Percentiles rank a stretch among this genome's conserved stretches.
Evolutionary conservation across 2,888 invertebrate species (phyloP).

Genomic region (Bimastos eiseni): DNA sequence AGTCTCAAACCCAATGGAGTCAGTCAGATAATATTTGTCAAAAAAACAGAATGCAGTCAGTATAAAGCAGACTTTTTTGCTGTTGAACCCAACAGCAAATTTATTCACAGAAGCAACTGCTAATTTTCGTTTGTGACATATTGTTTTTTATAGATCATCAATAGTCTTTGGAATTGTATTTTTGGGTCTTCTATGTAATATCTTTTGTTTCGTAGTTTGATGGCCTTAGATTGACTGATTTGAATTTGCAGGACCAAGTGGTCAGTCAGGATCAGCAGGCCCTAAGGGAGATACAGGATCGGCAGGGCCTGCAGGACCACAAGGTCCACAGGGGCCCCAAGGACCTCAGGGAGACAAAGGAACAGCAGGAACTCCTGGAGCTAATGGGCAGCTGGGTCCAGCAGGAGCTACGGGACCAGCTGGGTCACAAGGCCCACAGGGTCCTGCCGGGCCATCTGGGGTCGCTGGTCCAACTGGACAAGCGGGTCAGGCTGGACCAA

Average conservation of each 20-base stretch:
- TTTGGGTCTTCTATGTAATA: neutral
- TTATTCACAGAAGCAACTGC: neutral
- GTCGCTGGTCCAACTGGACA: slow-evolving; percentile 27
- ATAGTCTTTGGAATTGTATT: neutral
- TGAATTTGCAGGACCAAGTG: slow-evolving; percentile 34
- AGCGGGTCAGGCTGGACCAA: slow-evolving; percentile 26
- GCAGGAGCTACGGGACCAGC: slow-evolving; percentile 35
- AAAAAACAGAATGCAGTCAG: neutral
- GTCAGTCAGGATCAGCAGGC: slow-evolving; percentile 37
- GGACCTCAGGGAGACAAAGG: slow-evolving; percentile 35
- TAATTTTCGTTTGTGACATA: neutral
- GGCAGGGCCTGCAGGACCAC: slow-evolving; percentile 24
- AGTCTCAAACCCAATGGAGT: neutral
- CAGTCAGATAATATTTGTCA: neutral
- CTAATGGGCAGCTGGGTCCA: slow-evolving; percentile 38
- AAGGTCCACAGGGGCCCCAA: slow-evolving; percentile 16
- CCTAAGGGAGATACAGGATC: slow-evolving; percentile 33
- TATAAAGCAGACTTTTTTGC: neutral
- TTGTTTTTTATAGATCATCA: neutral
- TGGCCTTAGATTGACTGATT: neutral
- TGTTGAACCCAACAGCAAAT: neutral
- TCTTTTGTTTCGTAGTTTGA: neutral
- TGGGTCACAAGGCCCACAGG: slow-evolving; percentile 33
- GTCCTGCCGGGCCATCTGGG: slow-evolving; percentile 28
- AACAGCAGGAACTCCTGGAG: slow-evolving; percentile 36